Percentiles rank a stretch among this genome's conserved stretches.
These are phyloP conservation scores for Otolemur garnettii DNA, from an alignment of 2,113 vertebrate species.

Conservation along the genomic window DNA sequence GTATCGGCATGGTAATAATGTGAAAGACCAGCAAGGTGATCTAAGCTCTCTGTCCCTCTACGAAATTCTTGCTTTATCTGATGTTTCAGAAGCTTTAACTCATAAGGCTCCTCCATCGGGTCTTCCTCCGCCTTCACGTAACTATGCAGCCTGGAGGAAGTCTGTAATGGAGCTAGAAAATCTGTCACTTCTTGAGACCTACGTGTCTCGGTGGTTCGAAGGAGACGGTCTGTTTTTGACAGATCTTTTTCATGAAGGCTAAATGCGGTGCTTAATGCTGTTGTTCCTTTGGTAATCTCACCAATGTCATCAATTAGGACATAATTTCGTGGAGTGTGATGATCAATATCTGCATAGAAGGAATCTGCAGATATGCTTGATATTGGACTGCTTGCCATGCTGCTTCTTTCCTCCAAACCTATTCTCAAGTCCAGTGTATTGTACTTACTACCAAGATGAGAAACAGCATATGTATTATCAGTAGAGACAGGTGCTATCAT, in stretches of 20 bases:
- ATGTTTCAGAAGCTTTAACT: constrained; percentile 97
- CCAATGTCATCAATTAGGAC: constrained; percentile 98
- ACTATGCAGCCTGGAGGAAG: constrained; percentile 92
- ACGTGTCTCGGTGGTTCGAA: constrained; percentile 93
- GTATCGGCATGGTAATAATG: constrained; percentile 95
- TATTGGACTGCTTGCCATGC: constrained; percentile 97
- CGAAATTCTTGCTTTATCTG: constrained; percentile 99
- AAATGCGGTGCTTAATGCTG: constrained; percentile 92
- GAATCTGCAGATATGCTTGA: constrained; percentile 98
- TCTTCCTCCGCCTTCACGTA: constrained; percentile 98
- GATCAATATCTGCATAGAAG: constrained; percentile 98
- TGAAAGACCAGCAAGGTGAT: constrained; percentile 94
- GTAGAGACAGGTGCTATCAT: constrained; percentile 96
- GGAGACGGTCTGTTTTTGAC: constrained; percentile 95
- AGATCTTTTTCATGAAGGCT: constrained; percentile 97
- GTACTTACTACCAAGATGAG: constrained; percentile 95
- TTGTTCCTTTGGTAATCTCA: constrained; percentile 95
- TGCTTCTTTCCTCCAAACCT: constrained; percentile 95
- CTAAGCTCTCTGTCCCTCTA: constrained; percentile 95
- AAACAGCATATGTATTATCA: constrained; percentile 93
- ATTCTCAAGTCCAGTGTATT: constrained; percentile 95
- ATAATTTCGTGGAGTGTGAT: constrained; percentile 95
- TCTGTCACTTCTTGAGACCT: constrained; percentile 96
- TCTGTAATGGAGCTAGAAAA: constrained; percentile 93
- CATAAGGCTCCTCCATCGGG: constrained; percentile 98